These are phyloP conservation scores for Taphrorychus bicolor DNA, from an alignment of 2,888 invertebrate species.

Conservation along the genomic window DNA sequence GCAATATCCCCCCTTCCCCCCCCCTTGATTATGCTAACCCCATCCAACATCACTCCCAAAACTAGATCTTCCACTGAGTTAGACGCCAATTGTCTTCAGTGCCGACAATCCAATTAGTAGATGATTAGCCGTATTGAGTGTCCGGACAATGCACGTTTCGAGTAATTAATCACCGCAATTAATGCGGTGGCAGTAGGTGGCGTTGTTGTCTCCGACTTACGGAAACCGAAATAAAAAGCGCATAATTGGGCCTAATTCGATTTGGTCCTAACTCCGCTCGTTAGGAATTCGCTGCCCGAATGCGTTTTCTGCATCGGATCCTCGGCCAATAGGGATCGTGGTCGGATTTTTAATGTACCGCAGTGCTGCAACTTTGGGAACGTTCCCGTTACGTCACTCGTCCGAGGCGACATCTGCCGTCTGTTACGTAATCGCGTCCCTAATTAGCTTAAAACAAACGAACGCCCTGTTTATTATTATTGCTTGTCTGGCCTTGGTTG, in stretches of 20 bases:
- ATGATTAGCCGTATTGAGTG: conserved; percentile 32
- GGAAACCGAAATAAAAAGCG: neutral
- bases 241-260: conserved; percentile 32
- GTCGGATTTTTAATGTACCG: conserved; percentile 48
- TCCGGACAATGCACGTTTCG: conserved; percentile 45
- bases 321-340: conserved; percentile 50
- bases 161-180: conserved; percentile 47
- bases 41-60: neutral
- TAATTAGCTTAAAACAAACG: conserved; percentile 13
- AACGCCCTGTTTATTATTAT: conserved; percentile 21
- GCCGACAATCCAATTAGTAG: conserved; percentile 36
- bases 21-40: neutral
- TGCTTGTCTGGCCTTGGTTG: conserved; percentile 31
- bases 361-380: conserved; percentile 20
- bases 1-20: neutral
- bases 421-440: neutral
- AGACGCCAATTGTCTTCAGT: conserved; percentile 15
- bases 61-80: conserved; percentile 16
- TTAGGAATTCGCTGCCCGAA: conserved; percentile 46
- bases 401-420: neutral
- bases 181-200: conserved; percentile 26
- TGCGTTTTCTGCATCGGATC: conserved; percentile 49
- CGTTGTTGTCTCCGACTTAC: neutral
- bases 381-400: neutral
- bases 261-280: conserved; percentile 42